Evolutionary conservation across 2,888 invertebrate genomes (phyloP).

Genomic region (Gastrophysa polygoni): DNA sequence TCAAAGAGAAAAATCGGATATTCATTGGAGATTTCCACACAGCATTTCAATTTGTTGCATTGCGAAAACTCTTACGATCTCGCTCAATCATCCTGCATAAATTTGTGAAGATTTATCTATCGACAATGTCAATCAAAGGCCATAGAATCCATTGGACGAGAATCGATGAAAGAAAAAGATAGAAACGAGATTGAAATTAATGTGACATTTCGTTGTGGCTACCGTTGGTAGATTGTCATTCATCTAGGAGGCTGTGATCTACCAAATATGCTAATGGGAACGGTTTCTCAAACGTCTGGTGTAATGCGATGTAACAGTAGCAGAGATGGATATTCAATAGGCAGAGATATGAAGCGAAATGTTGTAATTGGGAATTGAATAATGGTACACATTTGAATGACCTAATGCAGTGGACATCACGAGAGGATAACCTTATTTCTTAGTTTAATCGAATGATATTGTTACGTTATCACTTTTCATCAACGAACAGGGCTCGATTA

Average conservation of each 20-base stretch:
- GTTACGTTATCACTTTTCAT: too few relatives aligned
- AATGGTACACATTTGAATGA: too few relatives aligned
- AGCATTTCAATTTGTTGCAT: background rate
- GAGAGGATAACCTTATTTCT: too few relatives aligned
- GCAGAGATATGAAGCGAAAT: constrained; percentile 6
- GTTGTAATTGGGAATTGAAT: constrained; percentile 2
- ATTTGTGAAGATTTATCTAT: constrained; percentile 33
- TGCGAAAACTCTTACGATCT: constrained; percentile 9
- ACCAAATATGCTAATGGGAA: constrained; percentile 29
- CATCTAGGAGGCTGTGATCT: constrained; percentile 22
- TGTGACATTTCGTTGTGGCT: constrained; percentile 40
- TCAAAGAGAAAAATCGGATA: background rate
- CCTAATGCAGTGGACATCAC: too few relatives aligned
- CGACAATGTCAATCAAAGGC: constrained; percentile 36
- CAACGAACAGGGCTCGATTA: too few relatives aligned
- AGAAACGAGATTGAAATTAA: constrained; percentile 37
- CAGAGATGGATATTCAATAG: constrained; percentile 15
- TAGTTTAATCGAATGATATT: too few relatives aligned
- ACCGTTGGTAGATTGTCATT: constrained; percentile 39
- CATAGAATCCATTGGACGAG: constrained; percentile 29
- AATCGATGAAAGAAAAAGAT: constrained; percentile 30
- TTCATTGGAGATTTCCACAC: background rate
- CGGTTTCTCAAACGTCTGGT: constrained; percentile 19
- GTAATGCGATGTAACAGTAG: constrained; percentile 20
- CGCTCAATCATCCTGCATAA: constrained; percentile 11